These are phyloP conservation scores for Microdon myrmicae DNA, from an alignment of 2,888 invertebrate species.

Conservation along the genomic window DNA sequence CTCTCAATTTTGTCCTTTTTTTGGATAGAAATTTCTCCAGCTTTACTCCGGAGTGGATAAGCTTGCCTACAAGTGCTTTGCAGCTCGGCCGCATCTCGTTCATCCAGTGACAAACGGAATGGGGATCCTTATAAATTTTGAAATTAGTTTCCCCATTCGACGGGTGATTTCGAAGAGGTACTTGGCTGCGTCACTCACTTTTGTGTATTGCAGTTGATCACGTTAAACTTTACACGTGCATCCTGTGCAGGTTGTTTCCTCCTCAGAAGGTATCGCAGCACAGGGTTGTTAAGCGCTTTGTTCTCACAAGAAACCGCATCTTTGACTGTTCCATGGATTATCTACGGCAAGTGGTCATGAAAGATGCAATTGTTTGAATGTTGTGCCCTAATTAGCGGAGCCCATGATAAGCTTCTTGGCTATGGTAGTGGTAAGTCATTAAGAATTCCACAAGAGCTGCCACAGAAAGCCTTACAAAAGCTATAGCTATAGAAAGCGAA, in stretches of 20 bases:
- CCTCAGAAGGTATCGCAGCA: too few relatives aligned
- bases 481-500: too few relatives aligned
- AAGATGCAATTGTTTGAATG: slow-evolving; percentile 5
- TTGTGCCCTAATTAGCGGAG: slow-evolving; percentile 19
- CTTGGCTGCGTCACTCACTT: background rate
- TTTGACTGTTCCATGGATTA: slow-evolving; percentile 10
- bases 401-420: too few relatives aligned
- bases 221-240: background rate
- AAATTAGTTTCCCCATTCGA: slow-evolving; percentile 19
- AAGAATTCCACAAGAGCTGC: too few relatives aligned
- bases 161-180: background rate
- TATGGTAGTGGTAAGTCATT: too few relatives aligned
- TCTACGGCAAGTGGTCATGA: slow-evolving; percentile 13
- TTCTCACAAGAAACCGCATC: background rate
- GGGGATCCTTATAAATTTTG: slow-evolving; percentile 22
- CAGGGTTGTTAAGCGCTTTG: background rate
- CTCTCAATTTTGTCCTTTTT: slow-evolving; percentile 7
- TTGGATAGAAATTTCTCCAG: too few relatives aligned
- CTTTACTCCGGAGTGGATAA: slow-evolving; percentile 14
- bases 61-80: slow-evolving; percentile 9
- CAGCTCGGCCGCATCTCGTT: background rate
- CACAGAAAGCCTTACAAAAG: too few relatives aligned
- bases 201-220: slow-evolving; percentile 5
- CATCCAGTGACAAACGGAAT: slow-evolving; percentile 7
- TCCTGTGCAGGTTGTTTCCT: too few relatives aligned